Base-by-base conservation (phyloP, 2,797 vertebrate genomes). In the Nannoperca australis region DNA sequence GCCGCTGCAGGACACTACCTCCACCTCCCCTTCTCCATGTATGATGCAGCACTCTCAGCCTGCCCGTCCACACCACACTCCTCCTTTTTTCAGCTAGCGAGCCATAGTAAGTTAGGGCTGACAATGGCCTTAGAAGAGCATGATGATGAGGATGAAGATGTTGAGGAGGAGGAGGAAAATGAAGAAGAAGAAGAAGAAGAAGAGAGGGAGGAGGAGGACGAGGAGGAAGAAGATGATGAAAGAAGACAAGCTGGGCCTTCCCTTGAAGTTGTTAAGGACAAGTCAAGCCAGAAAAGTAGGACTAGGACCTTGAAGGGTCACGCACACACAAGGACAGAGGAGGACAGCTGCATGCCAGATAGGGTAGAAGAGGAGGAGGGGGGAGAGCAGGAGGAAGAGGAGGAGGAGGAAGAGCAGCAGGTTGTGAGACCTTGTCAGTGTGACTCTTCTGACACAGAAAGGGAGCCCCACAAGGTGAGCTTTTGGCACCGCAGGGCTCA, bases 1-100 rank as follows among this genome's bases (percentile, higher is more conserved):
- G 91, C 89, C 0, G 85, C 91, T 7, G 86, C 94, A 0, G 95
- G 96, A 67, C 97, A 96, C 89, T 98, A 97, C 91, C 95, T 98
- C 90, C 96, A 97, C 85, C 90, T 97, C 40, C 97, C 98, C 1
- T 94, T 97, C 83, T 95, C 97, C 73, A 91, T 96, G 88, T 97
- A 94, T n/a, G 88, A 96, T 5, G 90, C 91, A 15, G 90, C 95
- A 0, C 96, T 94, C 34, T 82, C 95, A 4, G 47, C 93, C 81
- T 95, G 96, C 78, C 90, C 96, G 17, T 94, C 96, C 6, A 61
- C 91, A 0, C 78, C 92, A 0, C 83, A 89, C 74, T 93, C 96
- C 49, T 95, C 96, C 1, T 81, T 93, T 22, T 84, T 93, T 18
- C 93, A 93, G 72, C 79, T 95, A 85, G 78, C 90, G 45, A 76